phyloP scores from a whole-genome alignment of 2,113 vertebrate genomes.

The Sprattus sprattus region DNA sequence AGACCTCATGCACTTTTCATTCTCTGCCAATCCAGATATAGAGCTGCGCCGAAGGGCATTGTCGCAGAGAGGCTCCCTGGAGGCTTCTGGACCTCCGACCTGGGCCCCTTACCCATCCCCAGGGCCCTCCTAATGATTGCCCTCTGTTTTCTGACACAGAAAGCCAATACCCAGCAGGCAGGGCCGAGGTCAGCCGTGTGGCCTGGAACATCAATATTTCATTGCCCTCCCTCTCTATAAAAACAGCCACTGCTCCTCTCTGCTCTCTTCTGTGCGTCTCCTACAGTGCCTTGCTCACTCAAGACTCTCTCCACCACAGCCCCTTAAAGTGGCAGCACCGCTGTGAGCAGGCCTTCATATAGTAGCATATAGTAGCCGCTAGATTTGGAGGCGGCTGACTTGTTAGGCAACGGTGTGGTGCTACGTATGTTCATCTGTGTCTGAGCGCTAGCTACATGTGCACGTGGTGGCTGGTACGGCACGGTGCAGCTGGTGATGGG shows the following conservation, averaged over 20 bases:
- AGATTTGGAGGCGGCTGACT: background rate
- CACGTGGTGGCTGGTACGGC: background rate
- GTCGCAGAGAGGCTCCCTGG: conserved; percentile 11
- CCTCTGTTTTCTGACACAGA: conserved; percentile 54
- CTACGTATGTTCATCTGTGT: no score
- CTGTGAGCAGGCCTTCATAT: background rate
- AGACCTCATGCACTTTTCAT: conserved; percentile 1
- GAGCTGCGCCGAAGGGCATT: conserved; percentile 31
- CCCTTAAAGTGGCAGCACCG: background rate
- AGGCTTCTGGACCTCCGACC: conserved; percentile 42
- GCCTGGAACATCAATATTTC: conserved; percentile 50
- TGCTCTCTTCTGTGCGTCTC: conserved; percentile 7
- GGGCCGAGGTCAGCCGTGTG: conserved; percentile 42
- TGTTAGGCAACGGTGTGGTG: background rate
- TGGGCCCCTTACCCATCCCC: conserved; percentile 35
- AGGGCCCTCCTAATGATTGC: conserved; percentile 46
- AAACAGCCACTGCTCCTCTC: conserved; percentile 31
- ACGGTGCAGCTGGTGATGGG: background rate
- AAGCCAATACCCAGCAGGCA: conserved; percentile 48
- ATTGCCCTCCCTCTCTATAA: conserved; percentile 45
- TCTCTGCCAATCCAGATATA: background rate
- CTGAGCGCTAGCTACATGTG: background rate
- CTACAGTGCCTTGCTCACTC: background rate
- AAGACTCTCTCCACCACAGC: background rate
- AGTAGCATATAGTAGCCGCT: background rate